A percentile compares a stretch with the other conserved stretches of the same genome.
Evolutionary conservation across 2,888 invertebrate species (phyloP).

Genomic region (Platycheirus rosarum): DNA sequence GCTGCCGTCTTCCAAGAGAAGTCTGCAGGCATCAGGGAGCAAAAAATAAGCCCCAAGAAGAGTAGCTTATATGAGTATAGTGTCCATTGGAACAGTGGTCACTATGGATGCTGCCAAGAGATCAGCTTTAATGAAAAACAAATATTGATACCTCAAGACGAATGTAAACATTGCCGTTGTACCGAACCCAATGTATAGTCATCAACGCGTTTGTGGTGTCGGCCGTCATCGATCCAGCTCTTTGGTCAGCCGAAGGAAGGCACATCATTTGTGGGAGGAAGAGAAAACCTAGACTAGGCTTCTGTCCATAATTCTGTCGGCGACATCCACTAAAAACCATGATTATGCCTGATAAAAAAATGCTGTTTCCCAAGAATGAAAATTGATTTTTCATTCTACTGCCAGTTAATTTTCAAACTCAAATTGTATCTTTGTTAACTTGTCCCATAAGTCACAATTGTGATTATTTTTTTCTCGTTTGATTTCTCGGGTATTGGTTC

Average conservation of each 20-base stretch:
- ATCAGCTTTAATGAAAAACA: conserved; percentile 73
- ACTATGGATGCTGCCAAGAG: conserved; percentile 58
- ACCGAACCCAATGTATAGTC: conserved; percentile 29
- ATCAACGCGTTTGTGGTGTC: neutral
- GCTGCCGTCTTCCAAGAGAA: neutral
- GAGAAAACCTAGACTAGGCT: conserved; percentile 1
- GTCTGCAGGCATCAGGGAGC: neutral
- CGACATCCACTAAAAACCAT: conserved; percentile 57
- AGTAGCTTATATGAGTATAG: neutral
- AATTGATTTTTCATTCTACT: conserved; percentile 28
- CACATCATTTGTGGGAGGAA: conserved; percentile 30
- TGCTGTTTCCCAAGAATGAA: conserved; percentile 42
- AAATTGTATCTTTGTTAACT: conserved; percentile 36
- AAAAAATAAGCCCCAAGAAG: conserved; percentile 11
- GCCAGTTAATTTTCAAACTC: conserved; percentile 1
- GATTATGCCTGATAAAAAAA: conserved; percentile 19
- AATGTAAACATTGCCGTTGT: conserved; percentile 71
- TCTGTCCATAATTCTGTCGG: conserved; percentile 47
- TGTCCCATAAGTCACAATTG: conserved; percentile 58
- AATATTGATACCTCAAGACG: conserved; percentile 73
- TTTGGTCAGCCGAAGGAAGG: conserved; percentile 1
- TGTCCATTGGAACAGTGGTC: conserved; percentile 19
- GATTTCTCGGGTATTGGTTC: conserved; percentile 38
- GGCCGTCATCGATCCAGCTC: neutral
- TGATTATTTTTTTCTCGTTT: conserved; percentile 9